phyloP scores from a whole-genome alignment of 1,140 invertebrate species.

The Drosophila arawakana region DNA sequence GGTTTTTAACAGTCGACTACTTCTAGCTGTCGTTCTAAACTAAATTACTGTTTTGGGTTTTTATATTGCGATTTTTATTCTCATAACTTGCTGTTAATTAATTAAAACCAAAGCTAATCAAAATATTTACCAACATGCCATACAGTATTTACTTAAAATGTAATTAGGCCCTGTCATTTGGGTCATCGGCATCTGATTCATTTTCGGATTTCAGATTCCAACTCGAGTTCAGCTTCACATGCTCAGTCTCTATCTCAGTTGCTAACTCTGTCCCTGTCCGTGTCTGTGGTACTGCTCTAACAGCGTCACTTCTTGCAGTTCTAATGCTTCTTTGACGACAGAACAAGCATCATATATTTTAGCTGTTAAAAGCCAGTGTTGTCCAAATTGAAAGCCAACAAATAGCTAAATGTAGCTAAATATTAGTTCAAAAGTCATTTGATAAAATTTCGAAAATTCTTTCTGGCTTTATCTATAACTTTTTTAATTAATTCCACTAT shows the following conservation, averaged over 20 bases:
- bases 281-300: slow-evolving; percentile 2
- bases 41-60: not conserved
- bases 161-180: slow-evolving; percentile 39
- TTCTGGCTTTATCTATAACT: too few relatives aligned
- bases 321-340: slow-evolving; percentile 57
- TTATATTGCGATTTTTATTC: slow-evolving; percentile 15
- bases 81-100: slow-evolving; percentile 39
- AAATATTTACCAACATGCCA: slow-evolving; percentile 19
- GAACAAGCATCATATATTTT: slow-evolving; percentile 36
- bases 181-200: slow-evolving; percentile 23
- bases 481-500: too few relatives aligned
- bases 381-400: too few relatives aligned
- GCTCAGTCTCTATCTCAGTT: slow-evolving; percentile 6
- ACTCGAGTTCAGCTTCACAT: not conserved
- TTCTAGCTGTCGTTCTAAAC: not conserved
- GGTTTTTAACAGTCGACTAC: too few relatives aligned
- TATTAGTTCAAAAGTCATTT: too few relatives aligned
- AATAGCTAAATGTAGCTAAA: too few relatives aligned
- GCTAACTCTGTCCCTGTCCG: slow-evolving; percentile 5
- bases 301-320: slow-evolving; percentile 60
- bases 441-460: too few relatives aligned
- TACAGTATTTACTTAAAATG: slow-evolving; percentile 32
- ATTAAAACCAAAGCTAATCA: slow-evolving; percentile 17
- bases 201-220: not conserved
- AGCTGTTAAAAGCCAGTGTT: too few relatives aligned